Evolutionary conservation across 2,797 vertebrate genomes (phyloP), one percentile per base, ranked within the genome.

Genomic region (Loriculus beryllinus): DNA sequence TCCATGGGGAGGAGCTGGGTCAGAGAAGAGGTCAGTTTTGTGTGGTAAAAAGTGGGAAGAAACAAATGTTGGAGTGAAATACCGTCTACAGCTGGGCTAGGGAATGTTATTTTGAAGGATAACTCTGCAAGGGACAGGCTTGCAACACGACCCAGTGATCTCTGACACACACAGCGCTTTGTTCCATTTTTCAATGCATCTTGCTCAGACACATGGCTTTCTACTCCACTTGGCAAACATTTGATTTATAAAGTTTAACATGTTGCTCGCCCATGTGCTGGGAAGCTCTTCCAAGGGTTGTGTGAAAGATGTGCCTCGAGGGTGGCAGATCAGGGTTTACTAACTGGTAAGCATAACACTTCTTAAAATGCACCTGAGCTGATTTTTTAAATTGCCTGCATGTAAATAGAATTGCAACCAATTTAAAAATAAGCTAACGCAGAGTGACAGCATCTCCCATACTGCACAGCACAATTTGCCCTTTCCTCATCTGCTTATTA

Each of bases 241-340:
- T 87, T 95, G 84, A 93, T 89, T 95, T 85, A 95, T 93, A 69
- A 92, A 95, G 86, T 87, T 86, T 92, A 94, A 90, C 91, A 80
- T 86, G 88, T 69, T 94, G 72, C 91, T 91, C 5, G 16, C 63
- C 91, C 91, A 65, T 85, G 89, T 89, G 84, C 95, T 91, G 88
- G 82, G 84, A 54, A 91, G 69, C 94, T 88, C 68, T 86, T 92
- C 89, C 79, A 80, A 93, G 88, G 92, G 65, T 4, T 57, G 79
- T 92, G 93, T 92, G 90, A 92, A 96, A 94, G 93, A 87, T 56
- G 84, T 83, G 86, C 91, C 92, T 93, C 7, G 31, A 79, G 94
- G 86, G 79, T 86, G 88, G 82, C 42, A 71, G 85, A 57, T 85
- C 56, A 29, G 90, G 39, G 72, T 72, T 87, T 85, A 22, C 54